Evolutionary conservation across 2,113 vertebrate species (phyloP), one percentile per base, ranked within the genome.

Genomic region (Benitochromis conjunctus): DNA sequence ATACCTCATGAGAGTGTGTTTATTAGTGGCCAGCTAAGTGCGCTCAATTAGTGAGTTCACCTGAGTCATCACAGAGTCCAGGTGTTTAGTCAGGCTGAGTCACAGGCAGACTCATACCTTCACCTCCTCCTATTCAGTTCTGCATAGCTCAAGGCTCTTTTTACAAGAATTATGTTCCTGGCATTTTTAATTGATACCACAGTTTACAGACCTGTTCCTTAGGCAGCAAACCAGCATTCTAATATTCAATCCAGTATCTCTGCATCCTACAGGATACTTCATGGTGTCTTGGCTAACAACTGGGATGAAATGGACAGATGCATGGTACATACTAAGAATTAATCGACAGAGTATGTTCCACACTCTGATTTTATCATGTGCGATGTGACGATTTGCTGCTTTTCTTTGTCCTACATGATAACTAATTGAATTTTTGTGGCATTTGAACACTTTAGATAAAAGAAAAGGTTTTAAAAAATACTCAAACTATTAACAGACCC

Each of bases 51-150:
- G 80, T 90, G 92, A 92, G 19, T 80, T 91, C 80, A 91, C 80
- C 80, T 91, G 91, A 94, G 55, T 95, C 93, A 93, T 86, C 55
- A 36, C 6, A 21, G 46, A 91, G 82, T 86, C 94, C 95, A 96
- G 94, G 92, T 95, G 94, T 95, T 88, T 80, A 86, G 84, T 84
- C 86, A 81, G 51, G 9, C 64, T 93, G 90, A 94, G 85, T 94
- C 91, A 93, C 9, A n/a, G 26, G 34, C 53, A 91, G 31, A 85
- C 80, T 86, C 51, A 11, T 46, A 64, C 71, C 54, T 74, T 84
- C 76, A 51, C 71, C 69, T 89, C 80, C 79, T 76, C 78, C 83
- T 71, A 29, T 34, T 88, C 56, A 80, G 41, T 51, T 34, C 29
- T 81, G 16, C 56, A 58, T 36, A 85, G 60, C 88, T 79, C n/a